Conservation (phyloP, 1,140 invertebrate genomes). For the Nixonia krombeini region DNA sequence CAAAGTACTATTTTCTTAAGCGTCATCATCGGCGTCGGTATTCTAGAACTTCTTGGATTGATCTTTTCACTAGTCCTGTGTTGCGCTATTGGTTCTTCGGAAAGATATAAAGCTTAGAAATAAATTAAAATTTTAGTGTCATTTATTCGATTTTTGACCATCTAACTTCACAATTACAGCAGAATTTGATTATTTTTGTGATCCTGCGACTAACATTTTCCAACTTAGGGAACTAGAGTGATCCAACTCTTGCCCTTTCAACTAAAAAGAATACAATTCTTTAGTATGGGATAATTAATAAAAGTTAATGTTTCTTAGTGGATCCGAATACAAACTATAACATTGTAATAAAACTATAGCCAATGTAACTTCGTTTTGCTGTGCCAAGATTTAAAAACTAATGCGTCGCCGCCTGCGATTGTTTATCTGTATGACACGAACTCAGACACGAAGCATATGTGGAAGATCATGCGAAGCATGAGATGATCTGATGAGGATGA, state of each 20-base stretch:
- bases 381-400: conserved; percentile 38
- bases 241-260: conserved; percentile 21
- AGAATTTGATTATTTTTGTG: too few species aligned
- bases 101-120: conserved; percentile 80
- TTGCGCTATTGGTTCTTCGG: conserved; percentile 79
- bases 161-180: too few species aligned
- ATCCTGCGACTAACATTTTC: too few species aligned
- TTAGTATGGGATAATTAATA: too few species aligned
- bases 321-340: conserved; percentile 21
- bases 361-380: conserved; percentile 38
- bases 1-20: conserved; percentile 78
- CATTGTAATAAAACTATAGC: conserved; percentile 27
- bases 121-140: conserved; percentile 9
- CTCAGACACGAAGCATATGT: neutral
- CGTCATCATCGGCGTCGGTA: conserved; percentile 76
- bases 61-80: conserved; percentile 85
- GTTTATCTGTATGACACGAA: conserved; percentile 6
- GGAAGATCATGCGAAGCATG: conserved; percentile 41
- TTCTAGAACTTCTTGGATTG: conserved; percentile 81
- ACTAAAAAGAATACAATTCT: too few species aligned
- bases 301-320: too few species aligned
- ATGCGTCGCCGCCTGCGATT: conserved; percentile 22
- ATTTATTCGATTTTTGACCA: too few species aligned
- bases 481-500: too few species aligned
- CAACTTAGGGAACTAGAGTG: too few species aligned